Conservation (phyloP, 2,888 invertebrate genomes). For the Selenia dentaria region DNA sequence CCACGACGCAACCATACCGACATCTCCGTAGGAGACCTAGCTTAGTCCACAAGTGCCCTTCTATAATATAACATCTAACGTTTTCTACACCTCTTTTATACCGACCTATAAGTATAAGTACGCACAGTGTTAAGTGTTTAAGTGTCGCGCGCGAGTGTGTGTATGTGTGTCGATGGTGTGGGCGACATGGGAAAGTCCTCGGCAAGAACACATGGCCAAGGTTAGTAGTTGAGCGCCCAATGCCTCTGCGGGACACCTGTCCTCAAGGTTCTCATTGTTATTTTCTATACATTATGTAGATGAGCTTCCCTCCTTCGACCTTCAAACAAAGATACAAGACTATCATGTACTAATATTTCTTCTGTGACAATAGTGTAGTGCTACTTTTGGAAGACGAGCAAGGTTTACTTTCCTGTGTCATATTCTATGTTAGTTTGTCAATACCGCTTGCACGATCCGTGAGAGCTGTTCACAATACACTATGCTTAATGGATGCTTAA, state of each 20-base stretch:
- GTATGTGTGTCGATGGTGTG: conserved; percentile 81
- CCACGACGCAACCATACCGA: conserved; percentile 71
- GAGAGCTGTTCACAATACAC: too few species aligned
- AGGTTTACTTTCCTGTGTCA: background rate
- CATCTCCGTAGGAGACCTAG: conserved; percentile 77
- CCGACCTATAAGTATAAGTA: conserved; percentile 77
- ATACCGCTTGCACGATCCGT: too few species aligned
- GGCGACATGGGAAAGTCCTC: conserved; percentile 85
- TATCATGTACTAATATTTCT: conserved; percentile 11
- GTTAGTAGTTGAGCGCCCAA: conserved; percentile 59
- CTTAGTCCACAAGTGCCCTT: conserved; percentile 79
- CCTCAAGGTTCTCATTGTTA: conserved; percentile 48
- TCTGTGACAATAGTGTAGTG: background rate
- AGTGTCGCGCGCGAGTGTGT: conserved; percentile 72
- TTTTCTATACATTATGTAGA: conserved; percentile 28
- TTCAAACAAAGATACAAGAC: conserved; percentile 20
- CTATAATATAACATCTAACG: conserved; percentile 79
- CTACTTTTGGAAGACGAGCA: background rate
- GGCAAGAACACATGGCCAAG: conserved; percentile 85
- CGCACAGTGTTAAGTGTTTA: conserved; percentile 71
- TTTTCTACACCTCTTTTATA: conserved; percentile 82
- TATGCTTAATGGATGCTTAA: too few species aligned
- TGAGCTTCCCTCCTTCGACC: conserved; percentile 21
- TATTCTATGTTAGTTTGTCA: background rate
- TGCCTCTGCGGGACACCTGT: conserved; percentile 53